Conservation (phyloP, 2,113 vertebrate genomes). For the Acrocephalus kingi region DNA sequence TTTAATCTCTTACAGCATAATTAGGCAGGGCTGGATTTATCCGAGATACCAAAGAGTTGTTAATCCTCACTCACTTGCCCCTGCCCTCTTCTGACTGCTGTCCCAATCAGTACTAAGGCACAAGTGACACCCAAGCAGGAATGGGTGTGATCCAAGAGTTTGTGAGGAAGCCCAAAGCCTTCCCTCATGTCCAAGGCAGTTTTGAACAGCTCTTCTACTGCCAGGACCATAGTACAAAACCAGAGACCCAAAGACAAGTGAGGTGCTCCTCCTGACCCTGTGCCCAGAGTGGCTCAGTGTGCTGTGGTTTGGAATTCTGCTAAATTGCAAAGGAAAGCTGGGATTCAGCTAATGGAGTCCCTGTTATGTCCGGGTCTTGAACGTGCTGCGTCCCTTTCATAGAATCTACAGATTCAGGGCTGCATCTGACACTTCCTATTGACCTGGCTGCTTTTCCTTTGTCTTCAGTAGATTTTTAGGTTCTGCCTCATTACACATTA, state of each 20-base stretch:
- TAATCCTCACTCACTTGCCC: not conserved
- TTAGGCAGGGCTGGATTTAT: not conserved
- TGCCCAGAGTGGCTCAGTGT: not conserved
- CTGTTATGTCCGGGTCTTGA: rapidly evolving
- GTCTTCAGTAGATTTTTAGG: not conserved
- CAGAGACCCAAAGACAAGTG: not conserved
- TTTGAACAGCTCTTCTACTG: not conserved
- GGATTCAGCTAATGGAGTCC: not conserved
- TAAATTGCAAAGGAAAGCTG: not conserved
- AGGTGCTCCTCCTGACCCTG: not conserved
- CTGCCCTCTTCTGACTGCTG: not conserved
- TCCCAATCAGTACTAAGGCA: not conserved
- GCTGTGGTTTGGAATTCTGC: not conserved
- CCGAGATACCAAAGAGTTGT: not conserved
- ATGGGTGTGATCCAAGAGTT: not conserved
- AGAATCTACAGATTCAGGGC: not conserved
- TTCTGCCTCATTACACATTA: constrained; percentile 23
- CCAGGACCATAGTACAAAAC: not conserved
- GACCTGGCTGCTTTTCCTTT: not conserved
- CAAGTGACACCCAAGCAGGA: not conserved
- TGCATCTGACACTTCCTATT: not conserved
- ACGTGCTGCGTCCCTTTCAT: rapidly evolving
- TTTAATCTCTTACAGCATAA: not conserved
- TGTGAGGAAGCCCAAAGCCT: not conserved
- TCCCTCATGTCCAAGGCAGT: not conserved